A percentile compares a stretch with the other conserved stretches of the same genome.
phyloP scores from a whole-genome alignment of 2,888 invertebrate genomes.

The Parnassius apollo region DNA sequence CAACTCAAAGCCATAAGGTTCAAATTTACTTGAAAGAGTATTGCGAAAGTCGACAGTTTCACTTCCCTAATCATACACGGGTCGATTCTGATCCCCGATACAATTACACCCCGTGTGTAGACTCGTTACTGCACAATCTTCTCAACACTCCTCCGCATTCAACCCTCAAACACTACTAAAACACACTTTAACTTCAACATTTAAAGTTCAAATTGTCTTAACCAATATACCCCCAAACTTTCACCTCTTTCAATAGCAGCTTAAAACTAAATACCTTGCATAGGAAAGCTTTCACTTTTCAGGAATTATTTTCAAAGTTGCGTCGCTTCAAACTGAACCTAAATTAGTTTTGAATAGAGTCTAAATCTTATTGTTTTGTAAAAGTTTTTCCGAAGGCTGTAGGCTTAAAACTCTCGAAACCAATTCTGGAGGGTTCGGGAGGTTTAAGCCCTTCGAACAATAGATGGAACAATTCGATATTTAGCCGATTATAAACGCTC shows the following conservation, averaged over 20 bases:
- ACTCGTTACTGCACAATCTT: constrained; percentile 77
- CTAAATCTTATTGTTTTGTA: constrained; percentile 38
- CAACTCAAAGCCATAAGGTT: constrained; percentile 32
- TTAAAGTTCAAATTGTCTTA: constrained; percentile 44
- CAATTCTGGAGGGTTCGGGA: constrained; percentile 69
- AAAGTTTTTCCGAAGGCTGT: constrained; percentile 68
- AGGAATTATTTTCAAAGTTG: constrained; percentile 65
- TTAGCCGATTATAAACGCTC: constrained; percentile 77
- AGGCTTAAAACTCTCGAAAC: constrained; percentile 78
- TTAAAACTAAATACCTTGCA: constrained; percentile 80
- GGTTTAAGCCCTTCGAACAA: constrained; percentile 73
- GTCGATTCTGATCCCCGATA: constrained; percentile 75
- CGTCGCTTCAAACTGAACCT: constrained; percentile 46
- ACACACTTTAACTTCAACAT: constrained; percentile 39
- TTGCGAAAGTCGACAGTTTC: constrained; percentile 43
- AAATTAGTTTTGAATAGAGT: constrained; percentile 41
- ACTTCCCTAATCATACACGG: constrained; percentile 51
- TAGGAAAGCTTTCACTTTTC: constrained; percentile 80
- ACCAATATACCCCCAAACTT: constrained; percentile 61
- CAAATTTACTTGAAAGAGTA: constrained; percentile 40
- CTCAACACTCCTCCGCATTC: constrained; percentile 57
- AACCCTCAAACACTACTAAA: constrained; percentile 33
- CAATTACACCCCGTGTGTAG: constrained; percentile 76
- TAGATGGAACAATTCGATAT: constrained; percentile 78
- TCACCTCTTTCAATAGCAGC: constrained; percentile 80